Evolutionary conservation across 2,888 invertebrate genomes (phyloP).

Genomic region (Eustalomyia histrio): DNA sequence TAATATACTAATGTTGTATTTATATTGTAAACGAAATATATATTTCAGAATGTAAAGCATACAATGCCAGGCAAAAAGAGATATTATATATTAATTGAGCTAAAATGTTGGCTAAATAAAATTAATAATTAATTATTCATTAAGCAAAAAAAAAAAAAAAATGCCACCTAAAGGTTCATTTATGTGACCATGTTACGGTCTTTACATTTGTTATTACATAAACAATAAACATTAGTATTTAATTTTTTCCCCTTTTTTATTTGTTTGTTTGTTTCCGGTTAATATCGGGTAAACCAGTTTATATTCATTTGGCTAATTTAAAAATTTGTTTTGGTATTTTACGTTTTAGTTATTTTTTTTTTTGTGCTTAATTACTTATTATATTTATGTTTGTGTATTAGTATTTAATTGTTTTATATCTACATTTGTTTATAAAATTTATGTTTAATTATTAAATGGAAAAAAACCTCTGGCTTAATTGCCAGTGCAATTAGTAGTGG

Average conservation of each 20-base stretch:
- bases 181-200: background rate
- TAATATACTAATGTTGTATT: no score
- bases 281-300: conserved; percentile 6
- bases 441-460: conserved; percentile 30
- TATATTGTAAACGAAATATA: no score
- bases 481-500: conserved; percentile 23
- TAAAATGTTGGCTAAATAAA: no score
- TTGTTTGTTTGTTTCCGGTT: background rate
- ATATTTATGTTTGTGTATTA: background rate
- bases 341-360: background rate
- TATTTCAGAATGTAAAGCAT: no score
- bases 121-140: no score
- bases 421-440: conserved; percentile 10
- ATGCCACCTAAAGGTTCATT: background rate
- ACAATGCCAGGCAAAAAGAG: no score
- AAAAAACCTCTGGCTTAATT: conserved; percentile 29
- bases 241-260: no score
- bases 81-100: no score
- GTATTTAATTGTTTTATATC: background rate
- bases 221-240: background rate
- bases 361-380: background rate
- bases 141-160: no score
- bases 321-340: conserved; percentile 9
- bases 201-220: background rate
- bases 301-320: conserved; percentile 20